phyloP scores from a whole-genome alignment of 2,888 invertebrate genomes.

The Amiota communis region DNA sequence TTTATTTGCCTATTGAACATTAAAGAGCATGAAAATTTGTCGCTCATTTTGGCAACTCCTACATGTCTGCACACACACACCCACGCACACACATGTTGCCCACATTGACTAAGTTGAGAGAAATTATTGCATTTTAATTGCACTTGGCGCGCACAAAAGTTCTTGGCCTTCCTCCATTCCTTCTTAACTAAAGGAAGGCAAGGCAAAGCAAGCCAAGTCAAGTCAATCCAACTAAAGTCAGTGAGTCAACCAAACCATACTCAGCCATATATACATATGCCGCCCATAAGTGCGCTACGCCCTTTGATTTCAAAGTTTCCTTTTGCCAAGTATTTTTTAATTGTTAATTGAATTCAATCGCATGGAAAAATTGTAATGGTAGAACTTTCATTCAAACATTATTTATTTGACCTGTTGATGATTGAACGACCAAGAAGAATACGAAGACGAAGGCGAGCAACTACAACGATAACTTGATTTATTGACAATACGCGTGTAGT shows the following conservation, averaged over 20 bases:
- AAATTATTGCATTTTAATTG: slow-evolving; percentile 68
- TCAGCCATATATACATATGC: background rate
- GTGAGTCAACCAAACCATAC: background rate
- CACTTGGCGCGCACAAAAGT: slow-evolving; percentile 54
- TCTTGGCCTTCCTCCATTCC: background rate
- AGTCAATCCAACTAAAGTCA: background rate
- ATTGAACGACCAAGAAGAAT: background rate
- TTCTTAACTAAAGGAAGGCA: too few relatives aligned
- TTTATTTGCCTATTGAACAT: background rate
- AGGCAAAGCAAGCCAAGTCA: background rate
- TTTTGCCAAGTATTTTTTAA: slow-evolving; percentile 46
- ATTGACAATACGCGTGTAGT: slow-evolving; percentile 3
- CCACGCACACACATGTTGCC: slow-evolving; percentile 18
- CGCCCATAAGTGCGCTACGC: background rate
- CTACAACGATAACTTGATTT: slow-evolving; percentile 6
- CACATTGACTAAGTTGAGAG: slow-evolving; percentile 30
- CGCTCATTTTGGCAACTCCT: slow-evolving; percentile 12
- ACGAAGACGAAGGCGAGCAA: too few relatives aligned
- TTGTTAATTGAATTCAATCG: slow-evolving; percentile 61
- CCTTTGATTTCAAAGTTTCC: background rate
- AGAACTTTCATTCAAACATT: background rate
- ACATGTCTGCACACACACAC: slow-evolving; percentile 25
- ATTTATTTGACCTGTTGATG: slow-evolving; percentile 23
- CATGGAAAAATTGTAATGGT: slow-evolving; percentile 49
- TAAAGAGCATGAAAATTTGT: slow-evolving; percentile 8